Conservation (phyloP, 2,888 invertebrate genomes). For the Eristalis intricaria region DNA sequence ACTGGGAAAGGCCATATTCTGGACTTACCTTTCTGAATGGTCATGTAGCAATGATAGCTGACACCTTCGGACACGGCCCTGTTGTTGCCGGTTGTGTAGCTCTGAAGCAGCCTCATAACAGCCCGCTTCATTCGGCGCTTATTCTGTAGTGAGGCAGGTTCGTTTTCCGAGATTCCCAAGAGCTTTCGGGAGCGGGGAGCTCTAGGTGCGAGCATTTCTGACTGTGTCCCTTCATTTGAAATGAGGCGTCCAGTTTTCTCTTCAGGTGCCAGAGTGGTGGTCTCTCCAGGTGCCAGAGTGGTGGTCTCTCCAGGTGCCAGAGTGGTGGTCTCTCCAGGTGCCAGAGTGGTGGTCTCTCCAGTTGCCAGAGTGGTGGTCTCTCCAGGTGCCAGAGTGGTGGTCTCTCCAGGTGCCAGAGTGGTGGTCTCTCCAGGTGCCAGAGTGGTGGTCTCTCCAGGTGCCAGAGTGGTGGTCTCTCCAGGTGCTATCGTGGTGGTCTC, state of each 20-base stretch:
- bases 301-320: no score
- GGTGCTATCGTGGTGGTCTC: background rate
- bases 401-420: background rate
- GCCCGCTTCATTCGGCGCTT: slow-evolving; percentile 22
- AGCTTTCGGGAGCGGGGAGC: background rate
- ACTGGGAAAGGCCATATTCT: no score
- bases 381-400: no score
- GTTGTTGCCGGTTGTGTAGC: slow-evolving; percentile 29
- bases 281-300: no score
- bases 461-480: background rate
- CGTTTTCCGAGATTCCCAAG: background rate
- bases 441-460: background rate
- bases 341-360: no score
- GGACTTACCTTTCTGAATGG: slow-evolving; percentile 22
- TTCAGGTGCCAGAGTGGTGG: no score
- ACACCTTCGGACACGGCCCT: slow-evolving; percentile 2
- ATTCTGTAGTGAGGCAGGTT: background rate
- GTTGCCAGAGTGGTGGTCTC: no score
- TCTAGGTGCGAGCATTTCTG: background rate
- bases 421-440: background rate
- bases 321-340: no score
- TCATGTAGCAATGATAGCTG: slow-evolving; percentile 48
- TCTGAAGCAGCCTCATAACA: slow-evolving; percentile 26
- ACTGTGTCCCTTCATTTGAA: background rate
- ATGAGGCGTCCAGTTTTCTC: background rate